These are phyloP conservation scores for Polydrusus cervinus DNA, from an alignment of 2,888 invertebrate species.

Conservation along the genomic window DNA sequence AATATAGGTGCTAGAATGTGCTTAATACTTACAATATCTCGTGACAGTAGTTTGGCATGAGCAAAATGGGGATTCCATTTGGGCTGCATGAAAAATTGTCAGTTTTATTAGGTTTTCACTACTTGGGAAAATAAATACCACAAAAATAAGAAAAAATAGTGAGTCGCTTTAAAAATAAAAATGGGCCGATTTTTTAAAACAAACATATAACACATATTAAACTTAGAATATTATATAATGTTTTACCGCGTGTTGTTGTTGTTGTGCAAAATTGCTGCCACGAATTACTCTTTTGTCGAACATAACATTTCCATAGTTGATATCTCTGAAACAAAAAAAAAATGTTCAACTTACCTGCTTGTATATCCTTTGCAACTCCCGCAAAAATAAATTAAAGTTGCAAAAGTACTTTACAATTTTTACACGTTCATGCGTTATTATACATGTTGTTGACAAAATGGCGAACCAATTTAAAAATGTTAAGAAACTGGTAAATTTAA, in stretches of 20 bases:
- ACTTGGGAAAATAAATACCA: slow-evolving; percentile 17
- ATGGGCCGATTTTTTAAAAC: slow-evolving; percentile 15
- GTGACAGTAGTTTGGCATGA: slow-evolving; percentile 74
- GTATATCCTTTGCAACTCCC: neutral
- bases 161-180: slow-evolving; percentile 21
- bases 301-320: slow-evolving; percentile 86
- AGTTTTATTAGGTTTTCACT: neutral
- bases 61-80: slow-evolving; percentile 75
- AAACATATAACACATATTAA: neutral
- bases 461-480: too few species aligned
- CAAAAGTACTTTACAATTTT: neutral
- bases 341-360: too few species aligned
- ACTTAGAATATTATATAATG: too few species aligned
- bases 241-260: slow-evolving; percentile 67
- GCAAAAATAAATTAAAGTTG: neutral
- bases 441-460: too few species aligned
- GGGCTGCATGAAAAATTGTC: slow-evolving; percentile 65
- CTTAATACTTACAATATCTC: slow-evolving; percentile 57
- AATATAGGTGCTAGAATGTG: neutral
- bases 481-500: too few species aligned
- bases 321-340: slow-evolving; percentile 46
- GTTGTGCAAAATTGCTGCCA: slow-evolving; percentile 83
- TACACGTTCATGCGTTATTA: too few species aligned
- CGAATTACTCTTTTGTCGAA: slow-evolving; percentile 90
- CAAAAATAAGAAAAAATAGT: slow-evolving; percentile 3